Evolutionary conservation across 2,888 invertebrate genomes (phyloP).

Genomic region (Leucophenga montana): DNA sequence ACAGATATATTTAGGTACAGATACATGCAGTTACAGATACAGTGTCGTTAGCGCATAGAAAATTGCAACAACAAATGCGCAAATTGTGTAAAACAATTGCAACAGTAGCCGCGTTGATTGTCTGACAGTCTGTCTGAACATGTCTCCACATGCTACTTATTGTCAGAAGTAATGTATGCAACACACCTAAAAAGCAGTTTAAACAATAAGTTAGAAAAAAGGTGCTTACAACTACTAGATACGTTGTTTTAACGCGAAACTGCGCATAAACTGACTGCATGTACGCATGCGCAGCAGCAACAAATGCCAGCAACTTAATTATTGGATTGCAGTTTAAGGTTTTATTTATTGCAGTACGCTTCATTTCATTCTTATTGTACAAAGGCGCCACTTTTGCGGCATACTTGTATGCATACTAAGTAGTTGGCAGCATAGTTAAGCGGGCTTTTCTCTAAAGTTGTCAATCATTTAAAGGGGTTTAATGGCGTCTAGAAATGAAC

Average conservation of each 20-base stretch:
- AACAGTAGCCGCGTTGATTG: slow-evolving; percentile 15
- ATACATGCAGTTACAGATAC: slow-evolving; percentile 21
- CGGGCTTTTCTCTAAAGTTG: neutral
- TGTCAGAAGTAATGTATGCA: no score
- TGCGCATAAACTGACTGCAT: slow-evolving; percentile 17
- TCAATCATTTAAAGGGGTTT: neutral
- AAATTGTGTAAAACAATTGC: neutral
- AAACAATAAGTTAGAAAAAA: slow-evolving; percentile 18
- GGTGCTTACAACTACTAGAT: no score
- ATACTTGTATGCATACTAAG: slow-evolving; percentile 9
- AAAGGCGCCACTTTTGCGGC: slow-evolving; percentile 12
- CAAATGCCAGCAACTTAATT: slow-evolving; percentile 54
- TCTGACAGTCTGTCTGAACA: neutral
- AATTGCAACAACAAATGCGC: slow-evolving; percentile 24
- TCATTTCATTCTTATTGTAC: slow-evolving; percentile 1
- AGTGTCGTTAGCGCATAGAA: neutral
- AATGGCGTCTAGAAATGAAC: no score
- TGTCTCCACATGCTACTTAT: no score
- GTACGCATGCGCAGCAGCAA: slow-evolving; percentile 12
- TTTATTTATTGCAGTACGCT: neutral
- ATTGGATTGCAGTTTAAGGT: slow-evolving; percentile 29
- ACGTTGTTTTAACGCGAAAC: no score
- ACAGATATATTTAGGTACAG: no score
- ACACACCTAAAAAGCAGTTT: slow-evolving; percentile 24
- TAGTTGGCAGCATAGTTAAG: neutral